Base-by-base conservation (phyloP, 23 tunicate genomes). In the Aplidium turbinatum region DNA sequence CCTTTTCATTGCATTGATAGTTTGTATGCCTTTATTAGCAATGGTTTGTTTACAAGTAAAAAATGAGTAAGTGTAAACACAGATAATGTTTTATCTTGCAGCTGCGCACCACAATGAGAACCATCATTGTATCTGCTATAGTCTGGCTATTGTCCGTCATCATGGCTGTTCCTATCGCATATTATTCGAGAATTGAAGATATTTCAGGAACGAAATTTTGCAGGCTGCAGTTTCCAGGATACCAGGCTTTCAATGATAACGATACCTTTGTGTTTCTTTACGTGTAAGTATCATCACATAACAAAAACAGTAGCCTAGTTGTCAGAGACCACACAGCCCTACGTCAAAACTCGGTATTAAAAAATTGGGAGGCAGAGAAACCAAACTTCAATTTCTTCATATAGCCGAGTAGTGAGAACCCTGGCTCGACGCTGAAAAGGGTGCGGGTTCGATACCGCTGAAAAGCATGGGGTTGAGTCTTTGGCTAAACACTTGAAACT, bases 21-120 rank as follows among this genome's bases (percentile, higher is more conserved):
- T n/a, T n/a, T n/a, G n/a, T n/a, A n/a, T n/a, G n/a, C n/a, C n/a
- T n/a, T n/a, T n/a, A n/a, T n/a, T n/a, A n/a, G n/a, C n/a, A n/a
- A n/a, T n/a, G n/a, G n/a, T n/a, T n/a, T n/a, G n/a, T n/a, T n/a
- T n/a, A n/a, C n/a, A n/a, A n/a, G n/a, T n/a, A n/a, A n/a, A n/a
- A n/a, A n/a, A n/a, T n/a, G n/a, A n/a, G n/a, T n/a, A n/a, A n/a
- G n/a, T n/a, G n/a, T n/a, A n/a, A n/a, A n/a, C n/a, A n/a, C n/a
- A n/a, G n/a, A n/a, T n/a, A n/a, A n/a, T 23, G n/a, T 69, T 69
- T 9, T 0, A 24, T 38, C 13, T 28, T 55, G 16, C 83, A 88
- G 96, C 68, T 88, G 16, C 83, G 96, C 25, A 88, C 96, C 39
- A 87, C 58, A 29, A 68, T 46, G 1, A 56, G 87, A 47, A 82